Conservation (phyloP, 2,888 invertebrate genomes). For the Hyppa rectilinea region DNA sequence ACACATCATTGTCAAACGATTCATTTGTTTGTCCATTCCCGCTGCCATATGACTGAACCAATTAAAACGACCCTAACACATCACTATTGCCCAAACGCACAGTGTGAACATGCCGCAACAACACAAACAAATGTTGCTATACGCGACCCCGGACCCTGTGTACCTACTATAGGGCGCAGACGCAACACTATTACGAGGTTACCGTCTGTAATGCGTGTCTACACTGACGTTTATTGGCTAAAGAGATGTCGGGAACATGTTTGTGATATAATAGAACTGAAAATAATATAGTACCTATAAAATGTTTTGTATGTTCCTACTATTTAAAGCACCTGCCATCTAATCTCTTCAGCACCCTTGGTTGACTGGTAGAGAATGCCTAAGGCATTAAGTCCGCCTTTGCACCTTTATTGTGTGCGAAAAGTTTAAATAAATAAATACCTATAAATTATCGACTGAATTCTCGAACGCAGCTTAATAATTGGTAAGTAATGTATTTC, state of each 20-base stretch:
- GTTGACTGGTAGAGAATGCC: no score
- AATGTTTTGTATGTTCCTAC: no score
- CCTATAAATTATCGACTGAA: not conserved
- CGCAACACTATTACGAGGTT: conserved; percentile 65
- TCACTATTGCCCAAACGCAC: conserved; percentile 49
- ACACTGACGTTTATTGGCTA: conserved; percentile 57
- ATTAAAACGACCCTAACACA: conserved; percentile 53
- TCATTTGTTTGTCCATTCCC: not conserved
- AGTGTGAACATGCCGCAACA: conserved; percentile 76
- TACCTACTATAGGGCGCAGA: conserved; percentile 50
- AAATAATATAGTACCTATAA: no score
- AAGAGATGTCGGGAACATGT: conserved; percentile 39
- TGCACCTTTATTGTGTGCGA: no score
- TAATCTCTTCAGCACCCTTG: no score
- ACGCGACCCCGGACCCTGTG: conserved; percentile 20
- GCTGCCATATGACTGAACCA: conserved; percentile 40
- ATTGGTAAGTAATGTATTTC: no score
- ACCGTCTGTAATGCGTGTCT: conserved; percentile 78
- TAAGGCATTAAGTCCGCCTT: no score
- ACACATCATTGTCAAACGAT: not conserved
- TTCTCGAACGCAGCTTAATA: not conserved
- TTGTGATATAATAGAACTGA: conserved; percentile 3
- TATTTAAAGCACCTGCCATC: no score
- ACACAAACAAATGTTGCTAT: conserved; percentile 76
- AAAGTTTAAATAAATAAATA: no score